Percentiles rank a stretch among this genome's conserved stretches.
These are phyloP conservation scores for Carcharodon carcharias DNA, from an alignment of 2,797 vertebrate genomes.

Conservation along the genomic window DNA sequence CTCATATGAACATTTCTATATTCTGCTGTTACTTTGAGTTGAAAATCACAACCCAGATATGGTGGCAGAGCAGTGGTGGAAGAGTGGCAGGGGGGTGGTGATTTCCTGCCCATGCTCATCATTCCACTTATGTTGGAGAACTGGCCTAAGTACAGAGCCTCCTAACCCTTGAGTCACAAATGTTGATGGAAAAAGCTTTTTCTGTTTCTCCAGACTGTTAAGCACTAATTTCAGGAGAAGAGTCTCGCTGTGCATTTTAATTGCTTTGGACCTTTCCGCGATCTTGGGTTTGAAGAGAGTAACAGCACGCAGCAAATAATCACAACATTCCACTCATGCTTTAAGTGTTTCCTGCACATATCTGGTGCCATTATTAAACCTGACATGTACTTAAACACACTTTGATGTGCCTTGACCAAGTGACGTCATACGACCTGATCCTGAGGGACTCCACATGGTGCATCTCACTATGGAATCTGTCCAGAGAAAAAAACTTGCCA, in stretches of 20 bases:
- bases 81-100: neutral
- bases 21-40: neutral
- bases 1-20: neutral
- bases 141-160: neutral
- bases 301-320: slow-evolving; percentile 8
- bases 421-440: neutral
- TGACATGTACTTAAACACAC: neutral
- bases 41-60: neutral
- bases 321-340: neutral
- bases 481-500: neutral
- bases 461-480: neutral
- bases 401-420: neutral
- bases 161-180: neutral
- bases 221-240: neutral
- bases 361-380: neutral
- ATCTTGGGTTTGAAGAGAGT: neutral
- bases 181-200: neutral
- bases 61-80: neutral
- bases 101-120: neutral
- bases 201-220: neutral
- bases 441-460: neutral
- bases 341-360: neutral
- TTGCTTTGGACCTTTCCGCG: neutral
- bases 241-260: neutral
- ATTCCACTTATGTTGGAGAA: neutral